Evolutionary conservation across 1,140 invertebrate species (phyloP), one percentile per base, ranked within the genome.

Genomic region (Panagrolaimus sp.): DNA sequence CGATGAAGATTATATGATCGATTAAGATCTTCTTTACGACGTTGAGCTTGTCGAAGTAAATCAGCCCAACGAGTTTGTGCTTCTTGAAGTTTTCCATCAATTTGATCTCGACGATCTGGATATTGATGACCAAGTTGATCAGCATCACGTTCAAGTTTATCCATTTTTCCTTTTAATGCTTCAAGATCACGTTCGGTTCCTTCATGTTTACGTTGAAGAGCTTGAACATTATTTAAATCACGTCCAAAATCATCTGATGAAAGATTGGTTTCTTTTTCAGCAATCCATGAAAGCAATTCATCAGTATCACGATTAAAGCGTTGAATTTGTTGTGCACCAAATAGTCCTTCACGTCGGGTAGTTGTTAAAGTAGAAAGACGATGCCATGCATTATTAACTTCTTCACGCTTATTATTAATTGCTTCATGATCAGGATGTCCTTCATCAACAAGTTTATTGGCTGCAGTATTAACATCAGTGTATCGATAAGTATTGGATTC

Each of bases 201-300:
- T 83, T 98, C 96, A 83, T 98, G 96, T 84, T 97, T 98, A 11
- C 96, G 88, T 86, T 89, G 93, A 25, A 97, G 84, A 1, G 92
- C 91, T 84, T 96, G 93, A 1, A 97, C 96, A 75, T 91, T 95
- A n/a, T 94, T 94, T 65, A 99, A 86, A 83, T 98, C 96, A 13
- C 94, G 88, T 14, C 96, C 96, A 82, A 92, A 96, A 80, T 98
- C 96, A 80, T 98, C 96, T 0, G 92, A 92, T 0, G 93, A 94
- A 3, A 98, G 86, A 1, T 96, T 91, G 0, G 92, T 90, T 82
- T 98, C 95, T 84, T 98, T 98, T 86, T 99, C 96, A 45, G 91
- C 91, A 72, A 98, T 97, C 96, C 96, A 99, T 11, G 93, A 91
- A 83, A 98, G 92, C 1, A 95, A 96, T 84, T 99, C 96, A 84